Evolutionary conservation across 2,797 vertebrate genomes (phyloP), one percentile per base, ranked within the genome.

Genomic region (Syngnathus acus): DNA sequence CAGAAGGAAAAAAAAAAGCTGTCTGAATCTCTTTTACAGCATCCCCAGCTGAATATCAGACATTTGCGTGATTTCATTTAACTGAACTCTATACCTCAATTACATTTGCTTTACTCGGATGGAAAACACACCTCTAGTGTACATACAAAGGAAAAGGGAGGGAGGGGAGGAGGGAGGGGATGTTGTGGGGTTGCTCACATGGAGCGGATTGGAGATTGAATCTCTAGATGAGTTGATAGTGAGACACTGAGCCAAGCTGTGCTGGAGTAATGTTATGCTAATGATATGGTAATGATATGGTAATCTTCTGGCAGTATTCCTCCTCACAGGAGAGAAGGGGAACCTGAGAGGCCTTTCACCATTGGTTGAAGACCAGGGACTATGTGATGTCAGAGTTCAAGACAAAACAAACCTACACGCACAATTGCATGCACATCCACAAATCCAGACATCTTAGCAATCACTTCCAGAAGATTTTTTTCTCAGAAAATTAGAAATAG

Each of bases 281-380:
- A 91, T 89, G 76, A 78, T 75, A 92, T 91, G 89, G 71, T 87
- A 90, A 92, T 89, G 65, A 80, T 80, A 91, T 92, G 90, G 77
- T 90, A 91, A 92, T 90, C 88, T 82, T 71, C 75, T 76, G 32
- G 80, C 88, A 85, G 80, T 86, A 90, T 90, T 91, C 90, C 82
- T 79, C 85, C 88, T 89, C 83, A 87, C 80, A 75, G 77, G 84
- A 85, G 82, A 82, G 79, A 81, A 71, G 82, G 84, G 83, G 83
- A 79, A 84, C 88, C 79, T 85, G 72, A 77, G 79, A 89, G 83
- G 84, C 82, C 82, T 88, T 87, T 89, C 82, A 81, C 88, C 85
- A 89, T 85, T 89, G 89, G 89, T 81, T 89, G 80, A 75, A 89
- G 86, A 89, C 81, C 75, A 70, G 82, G 83, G 87, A 90, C 87